These are phyloP conservation scores for Hypomecis punctinalis DNA, from an alignment of 2,888 invertebrate species.

Conservation along the genomic window DNA sequence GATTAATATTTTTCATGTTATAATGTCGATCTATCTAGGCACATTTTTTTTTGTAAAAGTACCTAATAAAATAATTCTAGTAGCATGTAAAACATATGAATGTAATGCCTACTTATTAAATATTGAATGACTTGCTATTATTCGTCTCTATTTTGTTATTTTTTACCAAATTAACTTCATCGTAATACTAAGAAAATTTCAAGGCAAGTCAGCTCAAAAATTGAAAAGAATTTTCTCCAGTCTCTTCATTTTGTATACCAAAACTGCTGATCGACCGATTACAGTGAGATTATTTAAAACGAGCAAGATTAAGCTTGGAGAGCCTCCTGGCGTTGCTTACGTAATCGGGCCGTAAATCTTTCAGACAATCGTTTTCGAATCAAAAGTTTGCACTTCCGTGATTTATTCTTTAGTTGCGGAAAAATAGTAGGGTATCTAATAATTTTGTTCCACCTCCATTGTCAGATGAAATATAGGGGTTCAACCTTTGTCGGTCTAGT, in stretches of 20 bases:
- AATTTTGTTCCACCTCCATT: constrained; percentile 41
- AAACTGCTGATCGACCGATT: constrained; percentile 13
- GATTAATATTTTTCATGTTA: no score
- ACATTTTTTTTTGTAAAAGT: no score
- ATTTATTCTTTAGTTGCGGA: constrained; percentile 43
- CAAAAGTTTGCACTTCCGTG: constrained; percentile 44
- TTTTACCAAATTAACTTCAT: no score
- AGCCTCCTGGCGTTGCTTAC: constrained; percentile 23
- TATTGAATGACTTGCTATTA: no score
- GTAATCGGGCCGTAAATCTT: constrained; percentile 43
- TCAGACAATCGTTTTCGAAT: constrained; percentile 39
- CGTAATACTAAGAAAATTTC: not conserved
- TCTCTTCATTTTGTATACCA: not conserved
- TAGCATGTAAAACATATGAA: no score
- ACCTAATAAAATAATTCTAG: no score
- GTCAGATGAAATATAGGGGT: constrained; percentile 42
- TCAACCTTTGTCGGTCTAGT: constrained; percentile 39
- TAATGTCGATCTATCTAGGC: no score
- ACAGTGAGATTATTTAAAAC: constrained; percentile 16
- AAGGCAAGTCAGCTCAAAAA: not conserved
- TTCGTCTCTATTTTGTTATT: no score
- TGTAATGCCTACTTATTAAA: no score
- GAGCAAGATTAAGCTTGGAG: constrained; percentile 6
- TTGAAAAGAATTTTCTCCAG: not conserved
- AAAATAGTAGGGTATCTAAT: constrained; percentile 41